Evolutionary conservation across 2,797 vertebrate species (phyloP).

Genomic region (Melanogrammus aeglefinus): DNA sequence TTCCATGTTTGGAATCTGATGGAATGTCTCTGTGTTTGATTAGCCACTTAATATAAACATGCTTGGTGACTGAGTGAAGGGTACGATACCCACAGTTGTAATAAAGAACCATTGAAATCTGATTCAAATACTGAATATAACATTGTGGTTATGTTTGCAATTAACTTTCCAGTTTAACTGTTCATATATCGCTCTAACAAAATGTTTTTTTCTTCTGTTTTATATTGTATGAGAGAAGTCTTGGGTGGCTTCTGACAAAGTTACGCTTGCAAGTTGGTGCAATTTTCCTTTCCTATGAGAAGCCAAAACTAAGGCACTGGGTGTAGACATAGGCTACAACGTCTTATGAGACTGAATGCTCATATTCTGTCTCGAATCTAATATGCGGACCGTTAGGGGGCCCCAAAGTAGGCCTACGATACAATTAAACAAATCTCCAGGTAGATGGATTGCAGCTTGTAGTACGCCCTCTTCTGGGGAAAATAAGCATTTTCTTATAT

Average conservation of each 20-base stretch:
- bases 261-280: too few species aligned
- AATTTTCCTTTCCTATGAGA: background rate
- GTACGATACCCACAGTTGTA: background rate
- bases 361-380: too few species aligned
- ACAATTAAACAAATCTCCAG: background rate
- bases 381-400: background rate
- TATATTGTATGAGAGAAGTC: too few species aligned
- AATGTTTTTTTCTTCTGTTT: too few species aligned
- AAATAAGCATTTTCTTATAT: background rate
- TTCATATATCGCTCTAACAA: too few species aligned
- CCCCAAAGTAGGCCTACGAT: background rate
- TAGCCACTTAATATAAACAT: background rate
- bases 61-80: background rate
- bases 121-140: background rate
- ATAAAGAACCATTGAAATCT: background rate
- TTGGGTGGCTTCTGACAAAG: too few species aligned
- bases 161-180: too few species aligned
- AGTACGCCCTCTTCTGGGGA: too few species aligned
- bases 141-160: too few species aligned
- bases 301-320: too few species aligned
- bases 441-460: background rate
- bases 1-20: background rate
- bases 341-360: background rate
- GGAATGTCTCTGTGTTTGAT: slow-evolving; percentile 2
- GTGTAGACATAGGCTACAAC: background rate